Percentiles rank a stretch among this genome's conserved stretches.
Conservation (phyloP, 2,113 vertebrate species). For the Puma concolor region DNA sequence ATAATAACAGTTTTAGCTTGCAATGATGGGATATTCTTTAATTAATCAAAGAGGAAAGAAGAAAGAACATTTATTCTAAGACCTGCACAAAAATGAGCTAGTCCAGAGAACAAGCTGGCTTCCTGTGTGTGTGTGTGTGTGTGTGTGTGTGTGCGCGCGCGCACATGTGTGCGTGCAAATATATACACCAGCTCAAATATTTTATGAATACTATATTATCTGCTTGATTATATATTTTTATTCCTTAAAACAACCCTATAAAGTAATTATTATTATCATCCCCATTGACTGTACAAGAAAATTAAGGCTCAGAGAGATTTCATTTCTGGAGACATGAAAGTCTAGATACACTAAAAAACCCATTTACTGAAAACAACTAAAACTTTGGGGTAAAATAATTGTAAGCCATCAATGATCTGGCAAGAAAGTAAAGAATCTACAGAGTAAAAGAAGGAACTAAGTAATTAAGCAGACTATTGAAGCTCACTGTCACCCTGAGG, state of each 20-base stretch:
- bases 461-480: neutral
- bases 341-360: neutral
- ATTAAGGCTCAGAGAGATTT: neutral
- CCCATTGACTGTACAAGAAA: neutral
- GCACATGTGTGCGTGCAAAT: neutral
- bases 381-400: neutral
- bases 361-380: neutral
- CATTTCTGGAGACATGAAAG: slow-evolving; percentile 20
- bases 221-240: slow-evolving; percentile 7
- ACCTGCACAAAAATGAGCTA: neutral
- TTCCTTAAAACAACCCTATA: neutral
- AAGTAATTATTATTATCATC: slow-evolving; percentile 2
- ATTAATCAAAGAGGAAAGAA: neutral
- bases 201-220: neutral
- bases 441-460: neutral
- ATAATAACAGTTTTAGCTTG: neutral
- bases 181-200: neutral
- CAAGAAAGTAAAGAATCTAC: neutral
- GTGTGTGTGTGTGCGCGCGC: neutral
- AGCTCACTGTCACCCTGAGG: neutral
- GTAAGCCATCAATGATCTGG: neutral
- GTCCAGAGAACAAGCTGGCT: neutral
- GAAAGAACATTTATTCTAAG: slow-evolving; percentile 15
- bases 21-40: slow-evolving; percentile 27
- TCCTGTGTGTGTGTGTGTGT: neutral